Evolutionary conservation across 2,113 vertebrate genomes (phyloP).

Genomic region (Genyomyrus donnyi): DNA sequence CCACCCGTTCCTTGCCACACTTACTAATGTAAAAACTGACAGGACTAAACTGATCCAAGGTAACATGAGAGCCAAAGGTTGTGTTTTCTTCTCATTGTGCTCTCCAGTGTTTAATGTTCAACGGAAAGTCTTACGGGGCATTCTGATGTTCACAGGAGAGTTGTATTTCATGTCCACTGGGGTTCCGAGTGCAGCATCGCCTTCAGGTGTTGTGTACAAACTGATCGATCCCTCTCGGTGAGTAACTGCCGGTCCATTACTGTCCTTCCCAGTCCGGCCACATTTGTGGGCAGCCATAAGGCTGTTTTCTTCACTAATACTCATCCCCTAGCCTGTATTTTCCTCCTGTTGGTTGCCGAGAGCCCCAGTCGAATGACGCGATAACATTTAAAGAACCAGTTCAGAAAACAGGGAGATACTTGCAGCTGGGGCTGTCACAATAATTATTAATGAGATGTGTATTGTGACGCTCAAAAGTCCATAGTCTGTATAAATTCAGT

Average conservation of each 20-base stretch:
- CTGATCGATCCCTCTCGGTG: constrained; percentile 88
- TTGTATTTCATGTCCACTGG: constrained; percentile 91
- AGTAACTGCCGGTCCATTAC: constrained; percentile 9
- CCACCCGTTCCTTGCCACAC: neutral
- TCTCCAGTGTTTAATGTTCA: neutral
- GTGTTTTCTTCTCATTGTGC: neutral
- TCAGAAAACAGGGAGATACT: neutral
- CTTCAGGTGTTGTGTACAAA: constrained; percentile 83
- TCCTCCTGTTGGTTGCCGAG: neutral
- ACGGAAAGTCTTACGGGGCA: neutral
- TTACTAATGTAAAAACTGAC: neutral
- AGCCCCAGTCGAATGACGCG: neutral
- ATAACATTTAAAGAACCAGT: neutral
- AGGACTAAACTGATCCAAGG: neutral
- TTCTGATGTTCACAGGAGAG: constrained; percentile 65
- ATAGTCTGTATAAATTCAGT: no score
- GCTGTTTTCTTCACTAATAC: neutral
- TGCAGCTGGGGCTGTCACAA: no score
- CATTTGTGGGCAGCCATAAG: neutral
- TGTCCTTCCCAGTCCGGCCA: neutral
- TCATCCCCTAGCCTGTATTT: neutral
- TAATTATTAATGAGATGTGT: no score
- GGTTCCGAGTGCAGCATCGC: constrained; percentile 71
- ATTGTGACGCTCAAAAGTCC: no score
- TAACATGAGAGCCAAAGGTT: neutral